Evolutionary conservation across 2,113 vertebrate genomes (phyloP).

Genomic region (Peucedramus taeniatus): DNA sequence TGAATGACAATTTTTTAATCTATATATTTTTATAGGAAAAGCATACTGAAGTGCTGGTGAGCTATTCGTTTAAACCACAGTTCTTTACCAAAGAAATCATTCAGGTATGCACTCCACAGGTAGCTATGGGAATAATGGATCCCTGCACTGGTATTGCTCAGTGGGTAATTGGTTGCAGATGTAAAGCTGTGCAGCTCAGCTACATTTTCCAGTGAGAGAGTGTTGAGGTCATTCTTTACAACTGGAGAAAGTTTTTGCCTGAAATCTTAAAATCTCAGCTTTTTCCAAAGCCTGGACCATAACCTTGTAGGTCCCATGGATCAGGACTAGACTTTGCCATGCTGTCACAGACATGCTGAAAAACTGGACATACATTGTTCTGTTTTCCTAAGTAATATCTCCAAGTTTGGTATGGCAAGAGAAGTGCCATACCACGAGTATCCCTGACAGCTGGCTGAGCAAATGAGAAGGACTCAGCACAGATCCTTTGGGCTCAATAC

Average conservation of each 20-base stretch:
- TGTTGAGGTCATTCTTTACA: neutral
- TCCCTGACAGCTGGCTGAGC: neutral
- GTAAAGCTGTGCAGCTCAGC: neutral
- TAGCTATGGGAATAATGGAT: neutral
- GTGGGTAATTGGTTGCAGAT: neutral
- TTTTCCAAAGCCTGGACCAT: neutral
- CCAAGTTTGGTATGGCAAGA: neutral
- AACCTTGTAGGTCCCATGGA: neutral
- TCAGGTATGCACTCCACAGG: neutral
- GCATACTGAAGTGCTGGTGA: neutral
- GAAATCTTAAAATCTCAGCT: neutral
- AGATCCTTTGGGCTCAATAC: neutral
- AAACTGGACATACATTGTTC: neutral
- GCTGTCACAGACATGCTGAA: neutral
- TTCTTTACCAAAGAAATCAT: neutral
- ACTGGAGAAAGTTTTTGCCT: neutral
- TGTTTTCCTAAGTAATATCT: neutral
- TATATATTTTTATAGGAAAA: neutral
- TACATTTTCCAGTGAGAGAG: neutral
- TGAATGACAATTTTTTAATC: neutral
- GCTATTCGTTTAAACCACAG: neutral
- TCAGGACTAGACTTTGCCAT: neutral
- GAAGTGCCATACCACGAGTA: neutral
- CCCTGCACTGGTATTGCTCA: neutral
- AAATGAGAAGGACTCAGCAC: neutral